Evolutionary conservation across 30 jellyfish, hydroid and myxozoan species (phyloP).

Genomic region (Calvadosia cruxmelitensis): DNA sequence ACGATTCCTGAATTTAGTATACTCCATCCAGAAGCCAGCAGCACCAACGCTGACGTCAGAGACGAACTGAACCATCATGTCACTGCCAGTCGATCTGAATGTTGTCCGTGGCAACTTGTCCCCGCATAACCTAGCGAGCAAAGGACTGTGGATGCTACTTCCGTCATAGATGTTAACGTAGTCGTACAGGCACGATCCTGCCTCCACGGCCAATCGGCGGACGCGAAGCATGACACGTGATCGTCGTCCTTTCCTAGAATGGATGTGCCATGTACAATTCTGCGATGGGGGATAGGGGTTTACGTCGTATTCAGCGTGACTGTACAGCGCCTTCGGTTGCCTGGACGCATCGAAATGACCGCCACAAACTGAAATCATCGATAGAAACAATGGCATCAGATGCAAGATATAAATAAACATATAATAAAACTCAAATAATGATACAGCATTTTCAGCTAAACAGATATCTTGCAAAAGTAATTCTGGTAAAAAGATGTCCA

Average conservation of each 20-base stretch:
- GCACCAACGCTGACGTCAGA: constrained; percentile 38
- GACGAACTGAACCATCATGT: constrained; percentile 10
- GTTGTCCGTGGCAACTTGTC: constrained; percentile 2
- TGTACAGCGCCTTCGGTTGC: constrained; percentile 17
- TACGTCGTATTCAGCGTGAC: constrained; percentile 28
- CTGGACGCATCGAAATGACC: constrained; percentile 30
- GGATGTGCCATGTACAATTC: constrained; percentile 36
- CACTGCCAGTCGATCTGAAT: constrained; percentile 27
- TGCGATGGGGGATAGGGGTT: constrained; percentile 33
- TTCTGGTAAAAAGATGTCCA: not conserved
- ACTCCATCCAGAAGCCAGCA: constrained; percentile 33
- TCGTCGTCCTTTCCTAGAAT: constrained; percentile 15
- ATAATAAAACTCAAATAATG: too few species aligned
- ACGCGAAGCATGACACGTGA: not conserved
- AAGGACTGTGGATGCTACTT: not conserved
- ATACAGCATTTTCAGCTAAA: too few species aligned
- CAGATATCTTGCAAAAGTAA: too few species aligned
- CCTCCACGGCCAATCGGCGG: not conserved
- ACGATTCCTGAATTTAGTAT: constrained; percentile 7
- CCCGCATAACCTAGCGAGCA: constrained; percentile 36
- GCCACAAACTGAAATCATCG: constrained; percentile 43
- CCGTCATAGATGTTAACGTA: not conserved
- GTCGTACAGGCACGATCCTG: not conserved
- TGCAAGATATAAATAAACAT: too few species aligned
- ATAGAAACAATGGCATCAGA: too few species aligned